Percentiles rank a stretch among this genome's conserved stretches.
Evolutionary conservation across 1,140 invertebrate genomes (phyloP).

Genomic region (Drosophila guanche): DNA sequence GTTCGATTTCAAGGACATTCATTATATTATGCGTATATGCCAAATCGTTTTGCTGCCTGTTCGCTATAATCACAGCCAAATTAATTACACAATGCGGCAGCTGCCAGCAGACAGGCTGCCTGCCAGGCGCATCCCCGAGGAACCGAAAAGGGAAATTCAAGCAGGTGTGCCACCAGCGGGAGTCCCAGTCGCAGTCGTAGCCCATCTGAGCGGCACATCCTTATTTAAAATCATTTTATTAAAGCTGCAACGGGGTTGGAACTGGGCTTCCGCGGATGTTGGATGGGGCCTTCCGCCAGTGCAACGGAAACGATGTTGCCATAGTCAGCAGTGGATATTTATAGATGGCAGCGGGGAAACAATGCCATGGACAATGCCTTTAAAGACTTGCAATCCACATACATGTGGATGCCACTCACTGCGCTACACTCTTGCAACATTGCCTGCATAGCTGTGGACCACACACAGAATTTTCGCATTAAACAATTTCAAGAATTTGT

Average conservation of each 20-base stretch:
- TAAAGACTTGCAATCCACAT: slow-evolving; percentile 26
- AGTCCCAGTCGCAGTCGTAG: not conserved
- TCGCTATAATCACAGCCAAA: slow-evolving; percentile 58
- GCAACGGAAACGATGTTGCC: slow-evolving; percentile 49
- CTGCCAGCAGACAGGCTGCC: slow-evolving; percentile 8
- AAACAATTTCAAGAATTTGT: slow-evolving; percentile 64
- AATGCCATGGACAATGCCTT: not conserved
- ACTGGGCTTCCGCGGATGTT: slow-evolving; percentile 11
- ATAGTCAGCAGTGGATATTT: slow-evolving; percentile 50
- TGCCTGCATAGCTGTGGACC: slow-evolving; percentile 37
- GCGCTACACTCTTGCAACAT: not conserved
- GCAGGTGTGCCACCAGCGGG: slow-evolving; percentile 33
- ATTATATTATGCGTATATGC: slow-evolving; percentile 40
- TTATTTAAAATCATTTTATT: slow-evolving; percentile 52
- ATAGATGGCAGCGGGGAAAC: slow-evolving; percentile 44
- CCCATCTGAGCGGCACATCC: not conserved
- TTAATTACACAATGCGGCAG: slow-evolving; percentile 67
- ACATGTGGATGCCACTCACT: not conserved
- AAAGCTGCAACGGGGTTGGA: not conserved
- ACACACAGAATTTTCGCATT: slow-evolving; percentile 43
- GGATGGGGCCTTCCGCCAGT: slow-evolving; percentile 35
- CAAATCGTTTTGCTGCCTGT: slow-evolving; percentile 64
- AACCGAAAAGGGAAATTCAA: slow-evolving; percentile 24
- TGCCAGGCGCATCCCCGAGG: slow-evolving; percentile 6
- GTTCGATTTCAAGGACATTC: slow-evolving; percentile 59